Conservation (phyloP, 2,113 vertebrate genomes). For the Gambusia affinis region DNA sequence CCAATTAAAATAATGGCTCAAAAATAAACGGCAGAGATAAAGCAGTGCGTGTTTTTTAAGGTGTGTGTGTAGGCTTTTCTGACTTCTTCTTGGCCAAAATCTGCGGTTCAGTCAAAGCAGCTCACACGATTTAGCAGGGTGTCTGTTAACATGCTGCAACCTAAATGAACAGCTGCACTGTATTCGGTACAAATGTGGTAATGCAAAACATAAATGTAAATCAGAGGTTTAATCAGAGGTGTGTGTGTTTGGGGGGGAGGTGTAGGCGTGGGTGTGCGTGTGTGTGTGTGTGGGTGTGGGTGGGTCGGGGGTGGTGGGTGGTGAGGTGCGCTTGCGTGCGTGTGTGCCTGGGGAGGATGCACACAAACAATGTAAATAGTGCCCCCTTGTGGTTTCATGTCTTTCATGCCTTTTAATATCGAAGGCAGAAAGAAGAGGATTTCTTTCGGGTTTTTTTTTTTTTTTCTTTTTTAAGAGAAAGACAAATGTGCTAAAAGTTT, state of each 20-base stretch:
- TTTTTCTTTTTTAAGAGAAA: not conserved
- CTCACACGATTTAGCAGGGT: conserved; percentile 63
- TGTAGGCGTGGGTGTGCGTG: no score
- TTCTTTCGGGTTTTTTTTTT: not conserved
- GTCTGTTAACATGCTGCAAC: conserved; percentile 79
- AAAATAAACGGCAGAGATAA: conserved; percentile 47
- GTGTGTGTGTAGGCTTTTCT: conserved; percentile 51
- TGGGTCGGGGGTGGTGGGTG: not conserved
- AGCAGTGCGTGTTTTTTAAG: conserved; percentile 26
- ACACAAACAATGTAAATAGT: conserved; percentile 90
- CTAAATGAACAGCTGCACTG: conserved; percentile 81
- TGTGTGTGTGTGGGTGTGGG: no score
- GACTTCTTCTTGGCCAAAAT: conserved; percentile 68
- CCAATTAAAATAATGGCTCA: conserved; percentile 54
- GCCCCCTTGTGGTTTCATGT: conserved; percentile 91
- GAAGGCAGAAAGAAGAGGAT: not conserved
- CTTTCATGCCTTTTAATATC: not conserved
- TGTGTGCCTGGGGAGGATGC: conserved; percentile 54
- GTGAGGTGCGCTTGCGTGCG: no score
- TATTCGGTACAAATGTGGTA: conserved; percentile 79
- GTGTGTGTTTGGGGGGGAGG: no score
- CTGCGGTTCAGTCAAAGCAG: conserved; percentile 50
- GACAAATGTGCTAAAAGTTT: not conserved
- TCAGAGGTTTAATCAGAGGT: conserved; percentile 20
- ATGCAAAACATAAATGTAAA: conserved; percentile 79